Percentiles rank a stretch among this genome's conserved stretches.
Evolutionary conservation across 2,888 invertebrate genomes (phyloP).

Genomic region (Agonopterix alstromeriana): DNA sequence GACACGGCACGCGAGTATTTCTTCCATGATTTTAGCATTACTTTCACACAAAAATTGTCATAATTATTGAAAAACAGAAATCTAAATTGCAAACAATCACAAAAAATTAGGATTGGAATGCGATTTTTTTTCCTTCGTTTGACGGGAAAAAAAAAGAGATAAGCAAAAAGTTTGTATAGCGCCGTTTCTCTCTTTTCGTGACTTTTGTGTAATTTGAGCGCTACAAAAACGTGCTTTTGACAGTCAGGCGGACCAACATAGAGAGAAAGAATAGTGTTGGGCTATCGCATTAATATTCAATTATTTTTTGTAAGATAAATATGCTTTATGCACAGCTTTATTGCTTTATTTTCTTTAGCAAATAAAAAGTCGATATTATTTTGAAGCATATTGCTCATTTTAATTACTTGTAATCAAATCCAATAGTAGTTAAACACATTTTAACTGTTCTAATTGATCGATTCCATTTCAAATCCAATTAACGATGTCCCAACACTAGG

Average conservation of each 20-base stretch:
- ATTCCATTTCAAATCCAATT: too few species aligned
- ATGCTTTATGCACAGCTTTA: too few species aligned
- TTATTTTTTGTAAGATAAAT: background rate
- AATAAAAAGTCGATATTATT: background rate
- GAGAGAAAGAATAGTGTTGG: background rate
- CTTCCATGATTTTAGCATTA: slow-evolving; percentile 24
- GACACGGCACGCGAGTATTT: slow-evolving; percentile 36
- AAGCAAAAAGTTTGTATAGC: background rate
- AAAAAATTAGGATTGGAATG: background rate
- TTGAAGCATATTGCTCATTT: background rate
- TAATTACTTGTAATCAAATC: background rate
- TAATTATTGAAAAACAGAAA: background rate
- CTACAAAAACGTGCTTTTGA: background rate
- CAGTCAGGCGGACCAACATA: background rate
- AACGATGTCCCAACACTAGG: too few species aligned
- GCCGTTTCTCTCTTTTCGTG: background rate
- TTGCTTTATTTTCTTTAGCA: background rate
- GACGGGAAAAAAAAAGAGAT: background rate
- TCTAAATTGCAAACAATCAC: background rate
- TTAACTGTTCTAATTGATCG: background rate
- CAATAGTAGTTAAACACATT: background rate
- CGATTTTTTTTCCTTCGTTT: background rate
- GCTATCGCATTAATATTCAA: background rate
- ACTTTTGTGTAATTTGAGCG: background rate
- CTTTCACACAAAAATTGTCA: slow-evolving; percentile 11